A percentile compares a stretch with the other conserved stretches of the same genome.
phyloP scores from a whole-genome alignment of 2,113 vertebrate species.

The Egretta garzetta region DNA sequence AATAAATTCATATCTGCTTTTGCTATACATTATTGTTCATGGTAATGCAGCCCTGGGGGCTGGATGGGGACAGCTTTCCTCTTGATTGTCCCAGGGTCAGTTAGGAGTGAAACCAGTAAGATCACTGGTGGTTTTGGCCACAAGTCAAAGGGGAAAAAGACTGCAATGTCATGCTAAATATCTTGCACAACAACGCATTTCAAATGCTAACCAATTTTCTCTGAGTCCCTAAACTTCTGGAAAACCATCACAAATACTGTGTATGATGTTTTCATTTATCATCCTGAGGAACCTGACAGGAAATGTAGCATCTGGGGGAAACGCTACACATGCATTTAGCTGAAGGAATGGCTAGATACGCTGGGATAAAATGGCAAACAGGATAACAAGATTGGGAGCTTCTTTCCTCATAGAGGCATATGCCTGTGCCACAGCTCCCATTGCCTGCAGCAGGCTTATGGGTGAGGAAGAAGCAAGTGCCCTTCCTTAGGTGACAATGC shows the following conservation, averaged over 20 bases:
- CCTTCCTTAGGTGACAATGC: neutral
- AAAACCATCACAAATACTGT: neutral
- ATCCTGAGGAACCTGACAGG: neutral
- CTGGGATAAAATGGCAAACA: neutral
- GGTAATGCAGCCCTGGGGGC: too few relatives aligned
- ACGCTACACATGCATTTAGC: rapidly evolving
- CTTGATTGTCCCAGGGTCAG: neutral
- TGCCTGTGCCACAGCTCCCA: neutral
- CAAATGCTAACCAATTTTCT: neutral
- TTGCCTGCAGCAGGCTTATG: neutral
- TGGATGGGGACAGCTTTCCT: neutral
- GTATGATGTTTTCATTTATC: neutral
- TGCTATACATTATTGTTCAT: neutral
- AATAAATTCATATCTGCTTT: neutral
- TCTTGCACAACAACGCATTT: neutral
- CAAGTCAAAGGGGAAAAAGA: neutral
- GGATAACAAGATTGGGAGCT: neutral
- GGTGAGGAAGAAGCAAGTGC: neutral
- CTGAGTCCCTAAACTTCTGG: neutral
- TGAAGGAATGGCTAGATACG: neutral
- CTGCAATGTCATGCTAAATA: neutral
- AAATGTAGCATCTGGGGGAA: neutral
- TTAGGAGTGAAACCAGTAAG: neutral
- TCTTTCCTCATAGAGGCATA: neutral
- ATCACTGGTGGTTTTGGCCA: neutral